Base-by-base conservation (phyloP, 2,888 invertebrate genomes). In the Tromatobia lineatoria region DNA sequence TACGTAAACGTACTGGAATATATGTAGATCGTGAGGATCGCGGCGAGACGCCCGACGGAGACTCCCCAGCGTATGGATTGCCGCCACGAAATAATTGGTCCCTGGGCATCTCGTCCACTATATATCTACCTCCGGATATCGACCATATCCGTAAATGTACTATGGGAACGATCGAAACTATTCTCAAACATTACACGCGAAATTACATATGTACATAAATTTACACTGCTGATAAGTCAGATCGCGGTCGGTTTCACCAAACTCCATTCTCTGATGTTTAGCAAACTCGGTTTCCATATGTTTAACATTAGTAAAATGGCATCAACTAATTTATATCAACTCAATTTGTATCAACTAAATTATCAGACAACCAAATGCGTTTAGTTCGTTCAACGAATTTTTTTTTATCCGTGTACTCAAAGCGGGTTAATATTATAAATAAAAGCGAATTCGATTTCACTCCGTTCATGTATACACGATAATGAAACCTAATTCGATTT, bases 11-110 rank as follows among this genome's bases (percentile, higher is more conserved):
- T 50, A n/a, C 47, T 23, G 71, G 70, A 34, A 76, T 66, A 57
- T 38, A 77, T 67, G 77, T 80, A 82, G 80, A 83, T 83, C 75
- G 85, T 75, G 59, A 76, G 57, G 82, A 75, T 74, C 47, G 45
- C 47, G 54, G 47, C 25, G 59, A 76, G 69, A 64, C 71, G 66
- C 47, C 15, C 47, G 45, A 47, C 59, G 59, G 45, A 6, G 50
- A n/a, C 59, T 38, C 54, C 75, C 13, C 42, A 75, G 64, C 52
- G 45, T 78, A 59, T 45, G 80, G 83, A 83, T 85, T 70, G 77
- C 70, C 80, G 81, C 70, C 76, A 76, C 77, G 74, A 85, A 83
- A 85, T 85, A 85, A 85, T 85, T 85, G 85, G 85, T 85, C 80
- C 75, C 83, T 50, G 54, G 66, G 75, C 73, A 74, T 57, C n/a